These are phyloP conservation scores for Solea senegalensis DNA, from an alignment of 2,113 vertebrate genomes.

Conservation along the genomic window DNA sequence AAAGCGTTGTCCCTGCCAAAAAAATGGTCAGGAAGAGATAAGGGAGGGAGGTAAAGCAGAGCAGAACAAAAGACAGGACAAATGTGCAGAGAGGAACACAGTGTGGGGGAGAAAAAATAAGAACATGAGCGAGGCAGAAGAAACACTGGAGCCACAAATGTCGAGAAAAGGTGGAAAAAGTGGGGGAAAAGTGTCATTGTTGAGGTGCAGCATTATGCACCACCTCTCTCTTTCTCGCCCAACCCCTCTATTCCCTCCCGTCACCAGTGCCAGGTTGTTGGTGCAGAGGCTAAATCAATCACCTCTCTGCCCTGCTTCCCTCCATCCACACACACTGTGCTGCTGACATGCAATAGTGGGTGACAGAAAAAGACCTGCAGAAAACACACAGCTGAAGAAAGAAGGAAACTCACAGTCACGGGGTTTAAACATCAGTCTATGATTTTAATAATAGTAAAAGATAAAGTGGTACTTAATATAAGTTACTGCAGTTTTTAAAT, in stretches of 20 bases:
- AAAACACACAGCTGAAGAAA: conserved; percentile 21
- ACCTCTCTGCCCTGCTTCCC: conserved; percentile 36
- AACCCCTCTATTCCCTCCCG: conserved; percentile 25
- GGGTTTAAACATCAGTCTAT: conserved; percentile 59
- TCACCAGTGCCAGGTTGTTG: conserved; percentile 43
- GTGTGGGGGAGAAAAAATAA: background rate
- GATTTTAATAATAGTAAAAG: conserved; percentile 72
- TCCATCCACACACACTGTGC: conserved; percentile 46
- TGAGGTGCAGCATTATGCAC: background rate
- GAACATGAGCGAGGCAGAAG: conserved; percentile 5
- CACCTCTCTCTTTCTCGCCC: conserved; percentile 7
- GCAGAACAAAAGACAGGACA: conserved; percentile 18
- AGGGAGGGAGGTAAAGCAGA: conserved; percentile 24
- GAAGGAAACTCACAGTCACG: conserved; percentile 37
- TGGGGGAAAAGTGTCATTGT: conserved; percentile 8
- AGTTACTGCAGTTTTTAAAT: conserved; percentile 74
- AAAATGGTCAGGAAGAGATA: conserved; percentile 30
- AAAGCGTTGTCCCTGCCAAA: conserved; percentile 63
- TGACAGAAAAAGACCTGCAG: conserved; percentile 28
- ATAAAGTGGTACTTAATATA: conserved; percentile 77
- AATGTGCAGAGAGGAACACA: conserved; percentile 15
- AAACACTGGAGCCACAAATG: conserved; percentile 5
- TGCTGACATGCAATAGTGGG: conserved; percentile 43
- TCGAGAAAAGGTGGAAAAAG: background rate
- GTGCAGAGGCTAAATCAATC: conserved; percentile 69